Base-by-base conservation (phyloP, 2,888 invertebrate species). In the Drepana falcataria region DNA sequence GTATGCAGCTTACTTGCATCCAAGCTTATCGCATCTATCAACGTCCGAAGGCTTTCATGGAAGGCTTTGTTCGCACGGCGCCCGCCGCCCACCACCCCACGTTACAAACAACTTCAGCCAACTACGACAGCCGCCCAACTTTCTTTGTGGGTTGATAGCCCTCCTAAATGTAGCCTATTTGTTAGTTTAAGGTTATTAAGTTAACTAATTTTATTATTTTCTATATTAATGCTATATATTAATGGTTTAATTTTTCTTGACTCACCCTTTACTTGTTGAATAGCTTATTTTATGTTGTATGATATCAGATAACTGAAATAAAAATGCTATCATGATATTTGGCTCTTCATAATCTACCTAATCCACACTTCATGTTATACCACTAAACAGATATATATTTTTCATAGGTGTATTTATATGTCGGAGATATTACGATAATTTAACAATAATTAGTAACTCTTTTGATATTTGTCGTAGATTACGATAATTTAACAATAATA, bases 1-100 rank as follows among this genome's bases (percentile, higher is more conserved):
- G 87, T 83, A 88, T 88, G 89, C 89, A 87, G 87, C 85, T 88
- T 84, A 83, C 88, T 88, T 89, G 89, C 88, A 89, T 88, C 88
- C 84, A 73, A 89, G 90, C 88, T 89, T 89, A 88, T 88, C 89
- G 87, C 88, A 89, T 89, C 86, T 83, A 86, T 86, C 86, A 86
- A 84, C 78, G 79, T 81, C 83, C 83, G 85, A 85, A 87, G 88
- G 87, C 87, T 87, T 87, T 86, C 87, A 86, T 79, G 84, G 87
- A 85, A 82, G 86, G 85, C 83, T 84, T 89, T 88, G 88, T 89
- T 87, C 87, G 80, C 78, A 76, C 77, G 77, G 78, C 59, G 65
- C 61, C 70, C 70, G 64, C 71, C 69, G 69, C 65, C 74, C 75
- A 65, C 75, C 70, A 69, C 67, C 72, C 70, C 73, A 69, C 77